Evolutionary conservation across 1,140 invertebrate species (phyloP), one percentile per base, ranked within the genome.

Genomic region (Hylaeus anthracinus): DNA sequence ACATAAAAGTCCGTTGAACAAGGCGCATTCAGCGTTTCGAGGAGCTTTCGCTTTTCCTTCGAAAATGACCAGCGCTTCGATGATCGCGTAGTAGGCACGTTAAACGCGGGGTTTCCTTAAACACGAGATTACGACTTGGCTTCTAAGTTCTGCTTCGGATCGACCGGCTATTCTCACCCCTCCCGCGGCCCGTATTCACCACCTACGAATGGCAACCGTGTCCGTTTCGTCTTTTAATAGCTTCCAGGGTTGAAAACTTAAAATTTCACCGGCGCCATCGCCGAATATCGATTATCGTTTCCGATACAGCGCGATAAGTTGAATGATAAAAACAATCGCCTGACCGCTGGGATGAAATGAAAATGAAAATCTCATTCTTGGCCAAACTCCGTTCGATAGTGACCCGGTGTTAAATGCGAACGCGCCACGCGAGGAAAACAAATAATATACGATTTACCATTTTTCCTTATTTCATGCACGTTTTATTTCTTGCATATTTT

Each of bases 121-220:
- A 86, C 88, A 90, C 72, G 87, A 86, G 89, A 90, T 91, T 91
- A 90, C 81, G 69, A 87, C 66, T 80, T 90, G 90, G 90, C 91
- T 91, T 91, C 91, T 89, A 90, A 90, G 89, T 87, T 67, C 89
- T 87, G 88, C 61, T 55, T 41, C 55, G 72, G 74, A 75, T 75
- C 64, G 72, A 80, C 79, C 72, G 43, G 64, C 43, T 61, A 53
- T 61, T 53, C 26, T 43, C 12, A 14, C 64, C 48, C 15, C 37
- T 37, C 8, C 60, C 8, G 3, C 55, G 14, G 55, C 9, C 2
- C 8, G 4, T 58, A 14, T 3, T 2, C 56, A 2, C 1, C 26
- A 6, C 60, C 39, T 12, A n/a, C 5, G 56, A 26, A 72, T 64
- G 48, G n/a, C 48, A 63, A 15, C 15, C 45, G 15, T 43, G 53